A percentile compares a stretch with the other conserved stretches of the same genome.
These are phyloP conservation scores for Loxodonta africana DNA, from an alignment of 2,113 vertebrate species.

Conservation along the genomic window DNA sequence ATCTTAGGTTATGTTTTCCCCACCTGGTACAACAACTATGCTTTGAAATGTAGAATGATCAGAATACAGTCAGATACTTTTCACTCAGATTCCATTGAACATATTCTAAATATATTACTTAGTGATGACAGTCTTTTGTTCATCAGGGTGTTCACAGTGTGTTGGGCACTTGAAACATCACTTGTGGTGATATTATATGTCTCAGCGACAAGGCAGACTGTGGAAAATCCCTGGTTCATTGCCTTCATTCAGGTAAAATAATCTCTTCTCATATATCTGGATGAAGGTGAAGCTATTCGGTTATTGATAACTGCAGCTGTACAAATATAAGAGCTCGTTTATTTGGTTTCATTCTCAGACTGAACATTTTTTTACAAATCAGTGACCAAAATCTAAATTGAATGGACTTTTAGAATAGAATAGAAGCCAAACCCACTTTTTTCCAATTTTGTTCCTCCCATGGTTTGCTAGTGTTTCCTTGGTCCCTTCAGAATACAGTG, in stretches of 20 bases:
- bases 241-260: not conserved
- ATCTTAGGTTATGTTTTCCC: not conserved
- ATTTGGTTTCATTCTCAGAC: constrained; percentile 5
- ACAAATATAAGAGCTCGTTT: not conserved
- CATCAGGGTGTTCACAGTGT: not conserved
- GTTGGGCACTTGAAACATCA: not conserved
- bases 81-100: constrained; percentile 11
- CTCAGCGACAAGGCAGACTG: constrained; percentile 7
- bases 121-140: constrained; percentile 36
- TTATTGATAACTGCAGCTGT: not conserved
- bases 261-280: constrained; percentile 18
- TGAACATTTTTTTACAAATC: not conserved
- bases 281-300: not conserved
- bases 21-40: not conserved
- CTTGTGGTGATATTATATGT: not conserved
- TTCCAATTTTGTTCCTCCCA: not conserved
- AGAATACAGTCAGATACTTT: constrained; percentile 4
- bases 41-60: constrained; percentile 64
- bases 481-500: not conserved
- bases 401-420: not conserved
- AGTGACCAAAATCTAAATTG: not conserved
- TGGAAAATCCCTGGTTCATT: constrained; percentile 21
- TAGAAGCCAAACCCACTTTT: not conserved
- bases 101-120: constrained; percentile 47
- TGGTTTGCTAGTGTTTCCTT: not conserved